Evolutionary conservation across 2,888 invertebrate genomes (phyloP).

Genomic region (Caenorhabditis drosophilae): DNA sequence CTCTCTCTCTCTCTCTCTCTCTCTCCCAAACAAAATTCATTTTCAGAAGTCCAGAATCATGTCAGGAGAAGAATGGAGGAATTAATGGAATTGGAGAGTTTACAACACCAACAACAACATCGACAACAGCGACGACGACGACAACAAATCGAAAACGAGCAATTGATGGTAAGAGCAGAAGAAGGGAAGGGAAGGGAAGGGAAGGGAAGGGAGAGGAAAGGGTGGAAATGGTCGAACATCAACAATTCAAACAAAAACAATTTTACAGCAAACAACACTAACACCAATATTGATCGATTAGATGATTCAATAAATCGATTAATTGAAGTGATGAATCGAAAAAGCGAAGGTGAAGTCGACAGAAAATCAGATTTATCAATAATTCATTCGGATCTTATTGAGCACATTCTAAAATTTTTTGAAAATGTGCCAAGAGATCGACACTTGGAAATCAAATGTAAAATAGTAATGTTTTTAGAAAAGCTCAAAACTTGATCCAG

Average conservation of each 20-base stretch:
- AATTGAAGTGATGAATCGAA: slow-evolving; percentile 10
- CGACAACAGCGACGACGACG: background rate
- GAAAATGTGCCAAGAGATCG: slow-evolving; percentile 13
- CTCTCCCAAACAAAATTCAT: too few species aligned
- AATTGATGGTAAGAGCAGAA: background rate
- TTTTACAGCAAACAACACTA: too few species aligned
- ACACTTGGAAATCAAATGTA: slow-evolving; percentile 21
- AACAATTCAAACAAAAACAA: too few species aligned
- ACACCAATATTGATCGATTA: slow-evolving; percentile 1
- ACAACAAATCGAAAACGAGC: background rate
- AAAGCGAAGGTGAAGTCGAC: background rate
- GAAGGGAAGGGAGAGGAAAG: too few species aligned
- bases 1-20: too few species aligned
- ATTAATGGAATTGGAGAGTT: too few species aligned
- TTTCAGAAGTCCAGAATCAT: too few species aligned
- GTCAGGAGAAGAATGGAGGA: too few species aligned
- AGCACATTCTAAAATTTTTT: slow-evolving; percentile 12
- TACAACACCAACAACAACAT: background rate
- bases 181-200: background rate
- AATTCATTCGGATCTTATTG: slow-evolving; percentile 10
- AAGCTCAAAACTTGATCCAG: background rate
- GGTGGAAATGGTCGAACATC: too few species aligned
- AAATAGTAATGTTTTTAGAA: slow-evolving; percentile 14
- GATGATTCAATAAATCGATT: slow-evolving; percentile 13
- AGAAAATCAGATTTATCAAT: background rate